Percentiles rank a stretch among this genome's conserved stretches.
Evolutionary conservation across 2,888 invertebrate genomes (phyloP).

Genomic region (Euplexia lucipara): DNA sequence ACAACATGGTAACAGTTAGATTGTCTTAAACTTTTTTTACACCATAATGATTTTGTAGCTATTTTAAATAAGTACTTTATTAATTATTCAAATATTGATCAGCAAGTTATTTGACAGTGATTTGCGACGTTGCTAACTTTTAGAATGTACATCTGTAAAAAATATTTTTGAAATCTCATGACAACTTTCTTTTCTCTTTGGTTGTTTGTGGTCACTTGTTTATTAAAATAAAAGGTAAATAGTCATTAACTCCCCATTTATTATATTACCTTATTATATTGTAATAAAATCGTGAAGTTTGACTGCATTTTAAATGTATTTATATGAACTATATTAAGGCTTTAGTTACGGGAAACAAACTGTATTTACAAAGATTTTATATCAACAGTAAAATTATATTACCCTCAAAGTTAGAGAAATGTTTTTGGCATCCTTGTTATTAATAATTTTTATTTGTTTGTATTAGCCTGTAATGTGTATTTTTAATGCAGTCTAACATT

Average conservation of each 20-base stretch:
- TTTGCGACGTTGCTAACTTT: no score
- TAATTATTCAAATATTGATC: no score
- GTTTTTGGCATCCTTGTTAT: slow-evolving; percentile 6
- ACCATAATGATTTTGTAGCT: no score
- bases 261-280: slow-evolving; percentile 22
- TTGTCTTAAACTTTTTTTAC: no score
- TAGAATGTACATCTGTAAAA: slow-evolving; percentile 13
- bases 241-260: slow-evolving; percentile 50
- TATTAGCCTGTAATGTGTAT: neutral
- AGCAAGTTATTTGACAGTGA: no score
- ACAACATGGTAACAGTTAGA: no score
- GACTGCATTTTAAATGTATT: slow-evolving; percentile 46
- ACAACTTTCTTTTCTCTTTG: slow-evolving; percentile 39
- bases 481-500: slow-evolving; percentile 43
- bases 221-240: slow-evolving; percentile 52
- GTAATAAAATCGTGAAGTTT: slow-evolving; percentile 29
- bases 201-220: slow-evolving; percentile 46
- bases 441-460: neutral
- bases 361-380: neutral
- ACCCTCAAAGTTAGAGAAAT: neutral
- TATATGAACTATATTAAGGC: neutral
- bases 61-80: no score
- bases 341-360: neutral
- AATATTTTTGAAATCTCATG: slow-evolving; percentile 56
- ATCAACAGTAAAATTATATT: neutral